Conservation (phyloP, 2,888 invertebrate species). For the Tetheella fluctuosa region DNA sequence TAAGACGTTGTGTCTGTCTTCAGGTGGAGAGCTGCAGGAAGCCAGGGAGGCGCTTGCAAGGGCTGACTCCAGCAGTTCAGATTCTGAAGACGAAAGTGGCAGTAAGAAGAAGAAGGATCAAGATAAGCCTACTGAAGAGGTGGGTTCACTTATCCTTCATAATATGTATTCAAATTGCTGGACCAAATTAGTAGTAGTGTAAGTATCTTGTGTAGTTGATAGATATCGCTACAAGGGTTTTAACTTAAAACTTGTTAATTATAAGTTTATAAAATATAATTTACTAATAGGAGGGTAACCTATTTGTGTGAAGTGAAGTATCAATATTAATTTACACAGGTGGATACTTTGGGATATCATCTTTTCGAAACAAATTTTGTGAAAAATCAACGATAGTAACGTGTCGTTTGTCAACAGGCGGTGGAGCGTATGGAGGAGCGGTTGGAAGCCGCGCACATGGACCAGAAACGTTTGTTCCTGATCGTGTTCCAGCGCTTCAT, state of each 20-base stretch:
- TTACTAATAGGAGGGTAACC: too few species aligned
- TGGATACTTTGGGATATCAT: too few species aligned
- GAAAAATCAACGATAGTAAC: too few species aligned
- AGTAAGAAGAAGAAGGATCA: conserved; percentile 82
- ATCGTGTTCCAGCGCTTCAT: conserved; percentile 99
- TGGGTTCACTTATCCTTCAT: conserved; percentile 34
- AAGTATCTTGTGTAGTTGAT: too few species aligned
- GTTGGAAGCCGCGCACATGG: conserved; percentile 96
- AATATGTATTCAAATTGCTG: background rate
- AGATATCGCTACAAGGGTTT: too few species aligned
- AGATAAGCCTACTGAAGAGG: conserved; percentile 87
- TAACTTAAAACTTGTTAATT: too few species aligned
- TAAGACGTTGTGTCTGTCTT: conserved; percentile 10
- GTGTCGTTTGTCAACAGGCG: conserved; percentile 86
- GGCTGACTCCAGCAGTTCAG: conserved; percentile 92
- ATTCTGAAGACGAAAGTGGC: conserved; percentile 90
- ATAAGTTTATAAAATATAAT: too few species aligned
- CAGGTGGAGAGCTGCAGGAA: conserved; percentile 90
- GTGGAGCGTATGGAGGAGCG: conserved; percentile 98
- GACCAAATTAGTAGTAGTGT: background rate
- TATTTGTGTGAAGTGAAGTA: too few species aligned
- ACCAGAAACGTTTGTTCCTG: conserved; percentile 97
- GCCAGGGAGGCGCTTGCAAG: conserved; percentile 94
- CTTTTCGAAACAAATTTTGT: too few species aligned
- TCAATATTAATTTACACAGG: too few species aligned